These are phyloP conservation scores for Linyphia triangularis DNA, from an alignment of 2,888 invertebrate species.

Conservation along the genomic window DNA sequence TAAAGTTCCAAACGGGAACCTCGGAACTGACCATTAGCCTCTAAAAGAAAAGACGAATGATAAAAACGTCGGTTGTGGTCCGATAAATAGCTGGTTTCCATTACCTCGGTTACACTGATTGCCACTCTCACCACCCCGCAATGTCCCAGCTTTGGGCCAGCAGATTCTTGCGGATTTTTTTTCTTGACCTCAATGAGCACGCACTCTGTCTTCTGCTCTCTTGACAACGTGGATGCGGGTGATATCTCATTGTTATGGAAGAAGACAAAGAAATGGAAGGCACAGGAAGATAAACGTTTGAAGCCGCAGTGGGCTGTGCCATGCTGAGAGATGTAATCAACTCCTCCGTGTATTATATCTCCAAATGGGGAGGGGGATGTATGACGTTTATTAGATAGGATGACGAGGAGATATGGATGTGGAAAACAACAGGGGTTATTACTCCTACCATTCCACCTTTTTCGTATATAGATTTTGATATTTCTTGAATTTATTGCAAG, in stretches of 20 bases:
- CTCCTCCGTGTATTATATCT: neutral
- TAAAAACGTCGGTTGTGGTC: constrained; percentile 37
- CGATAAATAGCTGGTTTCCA: constrained; percentile 48
- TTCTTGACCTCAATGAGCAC: constrained; percentile 8
- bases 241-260: neutral
- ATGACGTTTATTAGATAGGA: neutral
- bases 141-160: neutral
- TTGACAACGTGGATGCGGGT: constrained; percentile 1
- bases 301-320: neutral
- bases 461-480: no score
- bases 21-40: neutral
- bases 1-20: constrained; percentile 21
- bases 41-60: constrained; percentile 45
- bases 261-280: neutral
- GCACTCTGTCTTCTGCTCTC: constrained; percentile 8
- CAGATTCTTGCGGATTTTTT: neutral
- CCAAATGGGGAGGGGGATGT: neutral
- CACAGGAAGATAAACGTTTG: neutral
- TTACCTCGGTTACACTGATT: constrained; percentile 45
- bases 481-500: no score
- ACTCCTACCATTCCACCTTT: no score
- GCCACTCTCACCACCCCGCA: neutral
- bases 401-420: neutral
- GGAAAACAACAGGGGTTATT: neutral
- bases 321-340: neutral